These are phyloP conservation scores for Salvelinus sp. DNA, from an alignment of 2,113 vertebrate genomes.

Conservation along the genomic window DNA sequence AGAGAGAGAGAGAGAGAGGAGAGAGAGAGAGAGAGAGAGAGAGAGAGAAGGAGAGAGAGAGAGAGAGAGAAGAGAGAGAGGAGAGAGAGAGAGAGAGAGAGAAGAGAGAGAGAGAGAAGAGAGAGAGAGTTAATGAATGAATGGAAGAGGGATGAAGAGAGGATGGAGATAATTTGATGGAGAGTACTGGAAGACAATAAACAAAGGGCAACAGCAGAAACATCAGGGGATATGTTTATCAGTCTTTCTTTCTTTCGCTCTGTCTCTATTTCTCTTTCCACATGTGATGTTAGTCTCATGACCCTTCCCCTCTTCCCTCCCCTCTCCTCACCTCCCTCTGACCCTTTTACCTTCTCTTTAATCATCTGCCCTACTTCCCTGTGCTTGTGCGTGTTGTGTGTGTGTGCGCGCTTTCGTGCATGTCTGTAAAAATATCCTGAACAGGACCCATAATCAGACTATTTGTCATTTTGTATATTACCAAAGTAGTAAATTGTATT, in stretches of 20 bases:
- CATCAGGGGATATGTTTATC: background rate
- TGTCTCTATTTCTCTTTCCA: background rate
- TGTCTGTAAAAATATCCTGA: too few species aligned
- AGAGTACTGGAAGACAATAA: too few species aligned
- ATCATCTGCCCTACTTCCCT: background rate
- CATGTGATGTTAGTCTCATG: slow-evolving; percentile 2
- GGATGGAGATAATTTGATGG: background rate
- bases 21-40: background rate
- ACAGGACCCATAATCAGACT: too few species aligned
- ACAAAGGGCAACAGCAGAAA: too few species aligned
- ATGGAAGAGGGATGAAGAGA: slow-evolving; percentile 2
- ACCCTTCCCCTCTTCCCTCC: background rate
- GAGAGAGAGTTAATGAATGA: background rate
- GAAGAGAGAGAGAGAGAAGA: background rate
- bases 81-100: slow-evolving; percentile 1
- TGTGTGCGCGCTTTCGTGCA: too few species aligned
- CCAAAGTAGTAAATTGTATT: too few species aligned
- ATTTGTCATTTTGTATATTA: too few species aligned
- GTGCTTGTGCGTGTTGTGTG: too few species aligned
- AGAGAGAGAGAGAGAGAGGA: too few species aligned
- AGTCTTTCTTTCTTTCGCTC: background rate
- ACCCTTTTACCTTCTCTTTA: too few species aligned
- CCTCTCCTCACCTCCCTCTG: background rate
- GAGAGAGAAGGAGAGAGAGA: slow-evolving; percentile 8
- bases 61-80: too few species aligned